Conservation (phyloP, 2,113 vertebrate genomes). For the Dolichotis patagonum region DNA sequence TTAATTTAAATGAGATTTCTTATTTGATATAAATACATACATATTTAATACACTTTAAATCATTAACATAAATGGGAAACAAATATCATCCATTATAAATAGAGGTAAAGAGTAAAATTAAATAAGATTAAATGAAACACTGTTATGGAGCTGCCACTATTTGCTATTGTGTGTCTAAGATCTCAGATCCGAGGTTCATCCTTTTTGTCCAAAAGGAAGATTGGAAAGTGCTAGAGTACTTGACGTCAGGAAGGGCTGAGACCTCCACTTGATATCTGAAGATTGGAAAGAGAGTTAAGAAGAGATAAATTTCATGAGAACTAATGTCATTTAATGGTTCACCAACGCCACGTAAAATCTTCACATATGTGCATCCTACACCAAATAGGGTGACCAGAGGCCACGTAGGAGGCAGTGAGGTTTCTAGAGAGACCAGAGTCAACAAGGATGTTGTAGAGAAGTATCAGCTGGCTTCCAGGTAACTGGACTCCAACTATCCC, state of each 20-base stretch:
- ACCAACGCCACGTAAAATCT: too few relatives aligned
- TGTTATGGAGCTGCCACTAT: fast-evolving
- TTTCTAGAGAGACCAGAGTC: background rate
- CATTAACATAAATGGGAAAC: background rate
- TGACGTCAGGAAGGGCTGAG: background rate
- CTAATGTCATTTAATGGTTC: background rate
- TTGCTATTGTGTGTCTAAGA: background rate
- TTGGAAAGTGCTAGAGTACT: background rate
- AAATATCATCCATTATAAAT: background rate
- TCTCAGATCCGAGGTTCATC: background rate
- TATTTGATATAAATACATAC: background rate
- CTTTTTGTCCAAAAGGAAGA: background rate
- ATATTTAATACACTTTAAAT: background rate
- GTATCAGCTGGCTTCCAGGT: background rate
- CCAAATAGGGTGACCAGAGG: too few relatives aligned
- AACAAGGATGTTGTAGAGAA: background rate
- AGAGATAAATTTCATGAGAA: background rate
- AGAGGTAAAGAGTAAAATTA: background rate
- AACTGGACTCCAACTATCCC: too few relatives aligned
- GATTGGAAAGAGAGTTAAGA: too few relatives aligned
- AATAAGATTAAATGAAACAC: background rate
- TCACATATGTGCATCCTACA: too few relatives aligned
- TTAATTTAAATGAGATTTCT: background rate
- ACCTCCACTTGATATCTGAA: too few relatives aligned
- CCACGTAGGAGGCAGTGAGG: background rate